phyloP scores from a whole-genome alignment of 2,888 invertebrate species.

The Alviniconcha strummeri region DNA sequence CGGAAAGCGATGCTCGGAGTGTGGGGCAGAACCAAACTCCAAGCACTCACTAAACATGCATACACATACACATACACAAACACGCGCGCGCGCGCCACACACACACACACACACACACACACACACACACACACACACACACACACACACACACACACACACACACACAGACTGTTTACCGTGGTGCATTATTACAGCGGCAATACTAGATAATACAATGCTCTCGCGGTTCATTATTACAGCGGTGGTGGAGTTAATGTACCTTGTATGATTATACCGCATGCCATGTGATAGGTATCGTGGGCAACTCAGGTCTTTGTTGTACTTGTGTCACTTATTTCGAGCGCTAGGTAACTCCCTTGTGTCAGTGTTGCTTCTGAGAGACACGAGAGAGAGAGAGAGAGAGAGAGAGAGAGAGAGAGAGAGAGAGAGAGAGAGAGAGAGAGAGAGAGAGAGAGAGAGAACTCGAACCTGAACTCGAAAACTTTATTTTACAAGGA shows the following conservation, averaged over 20 bases:
- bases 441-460: too few relatives aligned
- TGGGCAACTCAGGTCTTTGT: neutral
- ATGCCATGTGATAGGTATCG: too few relatives aligned
- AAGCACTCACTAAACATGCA: too few relatives aligned
- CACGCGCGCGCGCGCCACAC: neutral
- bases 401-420: too few relatives aligned
- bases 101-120: neutral
- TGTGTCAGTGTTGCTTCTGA: too few relatives aligned
- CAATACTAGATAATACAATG: neutral
- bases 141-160: constrained; percentile 12
- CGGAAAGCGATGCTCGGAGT: too few relatives aligned
- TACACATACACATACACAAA: neutral
- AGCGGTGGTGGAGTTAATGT: neutral
- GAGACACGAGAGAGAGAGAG: too few relatives aligned
- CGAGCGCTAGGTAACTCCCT: too few relatives aligned
- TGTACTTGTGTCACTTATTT: neutral
- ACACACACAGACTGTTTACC: neutral
- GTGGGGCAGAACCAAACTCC: too few relatives aligned
- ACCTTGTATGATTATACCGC: neutral
- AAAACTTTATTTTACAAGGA: too few relatives aligned
- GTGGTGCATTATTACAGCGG: neutral
- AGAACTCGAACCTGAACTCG: too few relatives aligned
- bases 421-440: too few relatives aligned
- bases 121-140: constrained; percentile 1
- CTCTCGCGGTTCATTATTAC: neutral